Percentiles rank a stretch among this genome's conserved stretches.
These are phyloP conservation scores for Saimiri boliviensis DNA, from an alignment of 2,113 vertebrate genomes.

Conservation along the genomic window DNA sequence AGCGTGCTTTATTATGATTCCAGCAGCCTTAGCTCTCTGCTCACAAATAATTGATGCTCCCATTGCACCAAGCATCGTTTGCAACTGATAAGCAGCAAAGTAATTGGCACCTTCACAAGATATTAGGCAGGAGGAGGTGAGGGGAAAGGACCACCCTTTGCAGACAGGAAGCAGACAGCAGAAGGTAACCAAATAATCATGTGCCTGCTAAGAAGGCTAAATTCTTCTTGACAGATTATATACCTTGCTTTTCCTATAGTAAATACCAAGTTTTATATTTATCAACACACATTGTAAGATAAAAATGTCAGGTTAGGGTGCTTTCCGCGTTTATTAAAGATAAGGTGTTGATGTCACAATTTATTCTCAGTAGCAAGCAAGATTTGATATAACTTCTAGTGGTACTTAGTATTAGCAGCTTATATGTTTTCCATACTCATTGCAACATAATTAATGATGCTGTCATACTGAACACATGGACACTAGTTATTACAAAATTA, in stretches of 20 bases:
- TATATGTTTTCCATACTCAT: slow-evolving; percentile 37
- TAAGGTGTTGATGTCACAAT: not conserved
- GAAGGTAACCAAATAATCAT: slow-evolving; percentile 77
- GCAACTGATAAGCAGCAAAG: slow-evolving; percentile 84
- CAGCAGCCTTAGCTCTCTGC: slow-evolving; percentile 81
- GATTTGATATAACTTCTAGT: not conserved
- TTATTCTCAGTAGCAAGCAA: slow-evolving; percentile 30
- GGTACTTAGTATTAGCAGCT: slow-evolving; percentile 27
- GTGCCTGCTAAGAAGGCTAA: slow-evolving; percentile 50
- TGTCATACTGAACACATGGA: slow-evolving; percentile 10
- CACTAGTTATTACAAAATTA: slow-evolving; percentile 64
- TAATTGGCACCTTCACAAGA: slow-evolving; percentile 84
- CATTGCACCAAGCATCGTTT: slow-evolving; percentile 84
- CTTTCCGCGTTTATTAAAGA: not conserved
- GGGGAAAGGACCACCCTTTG: slow-evolving; percentile 69
- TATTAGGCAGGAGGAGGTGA: slow-evolving; percentile 71
- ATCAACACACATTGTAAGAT: not conserved
- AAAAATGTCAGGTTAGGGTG: not conserved
- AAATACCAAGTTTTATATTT: slow-evolving; percentile 71
- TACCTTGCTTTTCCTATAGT: slow-evolving; percentile 61
- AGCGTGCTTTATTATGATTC: slow-evolving; percentile 84
- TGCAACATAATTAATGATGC: slow-evolving; percentile 70
- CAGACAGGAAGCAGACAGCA: slow-evolving; percentile 77
- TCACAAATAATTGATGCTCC: slow-evolving; percentile 88
- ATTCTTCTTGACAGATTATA: slow-evolving; percentile 64